phyloP scores from a whole-genome alignment of 2,888 invertebrate species.

The Lepetodrilus schrolli region DNA sequence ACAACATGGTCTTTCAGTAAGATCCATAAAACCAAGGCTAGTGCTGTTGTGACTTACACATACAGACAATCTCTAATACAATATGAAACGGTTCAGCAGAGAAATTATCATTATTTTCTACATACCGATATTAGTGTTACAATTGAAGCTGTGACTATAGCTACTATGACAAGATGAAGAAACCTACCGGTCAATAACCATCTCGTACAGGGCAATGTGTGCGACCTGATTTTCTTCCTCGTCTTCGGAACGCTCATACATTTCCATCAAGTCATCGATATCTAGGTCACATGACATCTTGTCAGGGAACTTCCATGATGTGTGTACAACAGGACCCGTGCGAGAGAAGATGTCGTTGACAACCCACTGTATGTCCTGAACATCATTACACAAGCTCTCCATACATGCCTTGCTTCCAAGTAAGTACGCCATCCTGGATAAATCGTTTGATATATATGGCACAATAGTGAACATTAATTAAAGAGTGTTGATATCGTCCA shows the following conservation, averaged over 20 bases:
- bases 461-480: too few relatives aligned
- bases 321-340: conserved; percentile 65
- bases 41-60: too few relatives aligned
- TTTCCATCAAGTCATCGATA: conserved; percentile 70
- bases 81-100: too few relatives aligned
- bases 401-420: conserved; percentile 69
- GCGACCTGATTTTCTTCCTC: conserved; percentile 72
- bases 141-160: too few relatives aligned
- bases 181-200: conserved; percentile 74
- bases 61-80: too few relatives aligned
- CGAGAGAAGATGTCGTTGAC: conserved; percentile 69
- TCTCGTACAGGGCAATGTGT: conserved; percentile 74
- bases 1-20: too few relatives aligned
- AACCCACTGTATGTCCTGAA: conserved; percentile 71
- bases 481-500: too few relatives aligned
- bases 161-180: neutral
- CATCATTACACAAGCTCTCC: conserved; percentile 73
- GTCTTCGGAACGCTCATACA: conserved; percentile 66
- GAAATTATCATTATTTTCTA: too few relatives aligned
- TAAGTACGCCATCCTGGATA: conserved; percentile 71
- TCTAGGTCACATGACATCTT: conserved; percentile 71
- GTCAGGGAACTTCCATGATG: conserved; percentile 76
- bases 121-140: too few relatives aligned
- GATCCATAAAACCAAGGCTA: too few relatives aligned
- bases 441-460: too few relatives aligned